Evolutionary conservation across 2,113 vertebrate species (phyloP).

Genomic region (Otocyon megalotis): DNA sequence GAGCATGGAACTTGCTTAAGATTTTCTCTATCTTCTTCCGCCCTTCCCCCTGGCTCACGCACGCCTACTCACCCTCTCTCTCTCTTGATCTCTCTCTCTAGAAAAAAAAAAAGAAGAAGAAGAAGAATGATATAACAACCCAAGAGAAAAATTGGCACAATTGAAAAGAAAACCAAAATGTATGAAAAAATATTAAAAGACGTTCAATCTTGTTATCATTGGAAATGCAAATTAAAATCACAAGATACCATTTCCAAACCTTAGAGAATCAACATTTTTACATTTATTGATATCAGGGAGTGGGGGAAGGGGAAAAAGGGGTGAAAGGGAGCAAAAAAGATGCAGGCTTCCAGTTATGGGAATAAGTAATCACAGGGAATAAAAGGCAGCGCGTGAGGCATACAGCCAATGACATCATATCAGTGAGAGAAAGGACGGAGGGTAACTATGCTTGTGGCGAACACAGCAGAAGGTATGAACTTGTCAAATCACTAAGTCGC

Average conservation of each 20-base stretch:
- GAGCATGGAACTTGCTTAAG: not conserved
- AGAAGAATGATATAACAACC: not conserved
- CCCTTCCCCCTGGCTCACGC: not conserved
- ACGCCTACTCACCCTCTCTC: not conserved
- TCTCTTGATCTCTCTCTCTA: not conserved
- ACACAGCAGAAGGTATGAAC: not conserved
- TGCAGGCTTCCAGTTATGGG: not conserved
- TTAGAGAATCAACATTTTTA: not conserved
- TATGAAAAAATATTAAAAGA: not conserved
- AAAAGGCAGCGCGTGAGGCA: not conserved
- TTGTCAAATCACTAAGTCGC: not conserved
- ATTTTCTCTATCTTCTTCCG: not conserved
- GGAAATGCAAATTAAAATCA: not conserved
- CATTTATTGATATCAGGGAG: not conserved
- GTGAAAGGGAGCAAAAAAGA: not conserved
- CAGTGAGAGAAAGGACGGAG: not conserved
- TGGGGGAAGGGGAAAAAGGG: not conserved
- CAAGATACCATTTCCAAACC: not conserved
- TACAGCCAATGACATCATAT: not conserved
- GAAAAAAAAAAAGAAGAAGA: not conserved
- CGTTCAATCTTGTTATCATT: not conserved
- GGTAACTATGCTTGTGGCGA: not conserved
- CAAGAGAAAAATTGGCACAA: not conserved
- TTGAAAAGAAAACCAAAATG: constrained; percentile 27
- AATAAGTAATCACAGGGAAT: not conserved